Conservation (phyloP, 2,797 vertebrate species). For the Clangula hyemalis region DNA sequence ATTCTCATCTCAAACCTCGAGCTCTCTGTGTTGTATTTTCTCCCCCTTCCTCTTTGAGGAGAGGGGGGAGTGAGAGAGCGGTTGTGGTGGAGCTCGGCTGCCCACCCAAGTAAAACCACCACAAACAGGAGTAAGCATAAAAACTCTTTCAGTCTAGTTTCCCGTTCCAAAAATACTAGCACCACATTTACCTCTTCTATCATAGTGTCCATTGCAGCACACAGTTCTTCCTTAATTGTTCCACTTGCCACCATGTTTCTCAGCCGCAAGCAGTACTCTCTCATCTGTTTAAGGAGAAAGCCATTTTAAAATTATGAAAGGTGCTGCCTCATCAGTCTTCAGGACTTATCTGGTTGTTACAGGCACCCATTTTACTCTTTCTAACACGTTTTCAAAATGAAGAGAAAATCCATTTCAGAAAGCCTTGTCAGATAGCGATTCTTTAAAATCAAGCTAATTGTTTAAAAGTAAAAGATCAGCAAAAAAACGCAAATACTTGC, state of each 20-base stretch:
- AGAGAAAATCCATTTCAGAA: background rate
- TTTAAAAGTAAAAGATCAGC: background rate
- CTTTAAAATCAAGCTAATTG: background rate
- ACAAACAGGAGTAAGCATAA: background rate
- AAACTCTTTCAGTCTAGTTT: background rate
- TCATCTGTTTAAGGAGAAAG: constrained; percentile 82
- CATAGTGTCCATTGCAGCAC: constrained; percentile 88
- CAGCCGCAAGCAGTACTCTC: constrained; percentile 93
- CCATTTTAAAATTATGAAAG: background rate
- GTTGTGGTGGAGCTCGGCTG: no score
- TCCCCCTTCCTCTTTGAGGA: no score
- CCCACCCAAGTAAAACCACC: no score
- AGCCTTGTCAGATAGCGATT: accelerated
- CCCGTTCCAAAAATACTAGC: background rate
- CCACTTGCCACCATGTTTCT: constrained; percentile 92
- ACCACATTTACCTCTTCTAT: constrained; percentile 90
- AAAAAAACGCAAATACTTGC: background rate
- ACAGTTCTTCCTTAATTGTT: constrained; percentile 85
- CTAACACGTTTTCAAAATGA: background rate
- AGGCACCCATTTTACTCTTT: background rate
- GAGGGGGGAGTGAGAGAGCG: no score
- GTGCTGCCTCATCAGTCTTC: background rate
- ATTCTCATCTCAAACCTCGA: no score
- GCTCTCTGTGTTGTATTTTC: no score
- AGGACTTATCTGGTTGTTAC: background rate